Conservation (phyloP, 1,140 invertebrate genomes). For the Listronotus oregonensis region DNA sequence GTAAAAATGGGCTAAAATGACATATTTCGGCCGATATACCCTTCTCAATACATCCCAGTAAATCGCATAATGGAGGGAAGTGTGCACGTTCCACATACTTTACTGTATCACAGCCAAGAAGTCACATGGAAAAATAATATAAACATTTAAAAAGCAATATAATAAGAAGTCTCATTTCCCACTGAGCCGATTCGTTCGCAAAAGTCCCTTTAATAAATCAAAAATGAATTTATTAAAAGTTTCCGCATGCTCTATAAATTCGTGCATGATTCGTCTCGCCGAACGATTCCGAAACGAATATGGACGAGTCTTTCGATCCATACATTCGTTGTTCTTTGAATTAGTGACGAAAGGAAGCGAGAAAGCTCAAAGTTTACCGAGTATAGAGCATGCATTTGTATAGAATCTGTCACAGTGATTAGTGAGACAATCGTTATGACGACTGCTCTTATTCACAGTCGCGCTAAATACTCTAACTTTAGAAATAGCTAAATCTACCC, state of each 20-base stretch:
- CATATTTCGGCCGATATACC: slow-evolving; percentile 2
- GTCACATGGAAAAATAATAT: slow-evolving; percentile 53
- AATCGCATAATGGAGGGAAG: slow-evolving; percentile 49
- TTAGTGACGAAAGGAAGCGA: too few species aligned
- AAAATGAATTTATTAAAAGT: too few species aligned
- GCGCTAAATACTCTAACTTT: slow-evolving; percentile 10
- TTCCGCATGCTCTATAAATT: too few species aligned
- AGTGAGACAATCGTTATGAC: not conserved
- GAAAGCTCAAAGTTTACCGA: too few species aligned
- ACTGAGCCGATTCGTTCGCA: too few species aligned
- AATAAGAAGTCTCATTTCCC: not conserved
- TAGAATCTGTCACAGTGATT: not conserved
- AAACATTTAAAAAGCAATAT: slow-evolving; percentile 14
- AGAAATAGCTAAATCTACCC: slow-evolving; percentile 13
- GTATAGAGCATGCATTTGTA: too few species aligned
- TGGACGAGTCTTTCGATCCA: too few species aligned
- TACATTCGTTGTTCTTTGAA: too few species aligned
- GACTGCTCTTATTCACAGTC: slow-evolving; percentile 2
- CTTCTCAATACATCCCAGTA: slow-evolving; percentile 11
- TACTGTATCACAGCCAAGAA: slow-evolving; percentile 58
- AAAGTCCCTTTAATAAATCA: too few species aligned
- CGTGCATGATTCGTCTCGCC: too few species aligned
- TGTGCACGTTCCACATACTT: slow-evolving; percentile 55
- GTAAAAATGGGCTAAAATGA: slow-evolving; percentile 16
- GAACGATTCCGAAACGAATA: too few species aligned